Base-by-base conservation (phyloP, 2,113 vertebrate genomes). In the Symphodus melops region DNA sequence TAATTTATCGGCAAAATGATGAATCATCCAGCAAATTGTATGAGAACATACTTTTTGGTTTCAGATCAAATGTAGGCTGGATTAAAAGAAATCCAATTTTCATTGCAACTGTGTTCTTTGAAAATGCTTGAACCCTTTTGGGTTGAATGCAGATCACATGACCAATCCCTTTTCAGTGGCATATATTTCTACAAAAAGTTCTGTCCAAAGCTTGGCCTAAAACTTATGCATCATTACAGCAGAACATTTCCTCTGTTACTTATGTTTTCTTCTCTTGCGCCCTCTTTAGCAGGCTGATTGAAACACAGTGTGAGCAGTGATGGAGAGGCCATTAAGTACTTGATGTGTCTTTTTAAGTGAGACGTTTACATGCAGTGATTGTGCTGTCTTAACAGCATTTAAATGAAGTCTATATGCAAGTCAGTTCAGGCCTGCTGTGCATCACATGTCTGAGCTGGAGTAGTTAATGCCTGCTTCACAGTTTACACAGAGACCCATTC, bases 401-500 rank as follows among this genome's bases (percentile, higher is more conserved):
- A 55, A 68, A 68, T 59, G 54, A 70, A 60, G 51, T 62, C 16
- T 19, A 58, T 52, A 65, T 79, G 44, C 79, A 80, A 80, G 67
- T 59, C 79, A 71, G 60, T 67, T 77, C 58, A 85, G 60, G 52
- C 76, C 58, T 51, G 16, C 64, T 70, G 63, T 75, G 72, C 65
- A 61, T 73, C 78, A 79, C 82, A 59, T 79, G 83, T 84, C 60
- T 55, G 65, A 68, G 65, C 76, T 60, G 68, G 74, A 42, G 77
- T 64, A 72, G 72, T 80, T 90, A 87, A 90, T 75, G 77, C 75
- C 81, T n/a, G 71, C 83, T 75, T 81, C 76, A 78, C 59, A 61
- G 67, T 71, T 75, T 66, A 82, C 86, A 93, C 88, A 89, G 90
- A 89, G 87, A 86, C 68, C 82, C 89, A 87, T 92, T 93, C 84